phyloP scores from a whole-genome alignment of 2,113 vertebrate genomes.

The Saccopteryx bilineata region DNA sequence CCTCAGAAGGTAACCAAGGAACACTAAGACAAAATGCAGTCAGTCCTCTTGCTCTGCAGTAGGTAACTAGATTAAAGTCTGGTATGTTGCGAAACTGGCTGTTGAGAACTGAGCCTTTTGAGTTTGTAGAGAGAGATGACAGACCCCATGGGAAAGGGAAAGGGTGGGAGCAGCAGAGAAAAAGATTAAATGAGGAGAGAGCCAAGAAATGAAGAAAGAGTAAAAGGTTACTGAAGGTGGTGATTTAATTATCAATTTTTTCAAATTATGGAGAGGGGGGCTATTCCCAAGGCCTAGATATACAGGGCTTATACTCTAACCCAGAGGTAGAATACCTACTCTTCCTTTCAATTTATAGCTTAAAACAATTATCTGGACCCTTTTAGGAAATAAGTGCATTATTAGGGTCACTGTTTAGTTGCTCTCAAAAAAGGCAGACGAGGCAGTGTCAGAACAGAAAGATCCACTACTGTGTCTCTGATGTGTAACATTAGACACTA shows the following conservation, averaged over 20 bases:
- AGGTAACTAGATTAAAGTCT: conserved; percentile 10
- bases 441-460: not conserved
- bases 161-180: not conserved
- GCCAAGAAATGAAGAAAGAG: not conserved
- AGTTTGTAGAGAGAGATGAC: not conserved
- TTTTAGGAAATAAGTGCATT: conserved; percentile 38
- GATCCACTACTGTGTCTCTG: not conserved
- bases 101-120: not conserved
- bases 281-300: not conserved
- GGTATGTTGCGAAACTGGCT: not conserved
- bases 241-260: not conserved
- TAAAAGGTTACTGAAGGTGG: not conserved
- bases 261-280: not conserved
- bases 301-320: not conserved
- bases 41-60: not conserved
- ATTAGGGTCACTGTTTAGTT: conserved; percentile 2
- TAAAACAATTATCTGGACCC: not conserved
- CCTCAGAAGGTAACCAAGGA: not conserved
- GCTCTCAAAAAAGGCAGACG: not conserved
- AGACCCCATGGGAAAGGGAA: not conserved
- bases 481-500: not conserved
- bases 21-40: not conserved
- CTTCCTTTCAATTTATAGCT: not conserved
- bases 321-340: not conserved
- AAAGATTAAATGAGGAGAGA: conserved; percentile 5